Percentiles rank a stretch among this genome's conserved stretches.
Conservation (phyloP, 2,113 vertebrate genomes). For the Ascaphus truei region DNA sequence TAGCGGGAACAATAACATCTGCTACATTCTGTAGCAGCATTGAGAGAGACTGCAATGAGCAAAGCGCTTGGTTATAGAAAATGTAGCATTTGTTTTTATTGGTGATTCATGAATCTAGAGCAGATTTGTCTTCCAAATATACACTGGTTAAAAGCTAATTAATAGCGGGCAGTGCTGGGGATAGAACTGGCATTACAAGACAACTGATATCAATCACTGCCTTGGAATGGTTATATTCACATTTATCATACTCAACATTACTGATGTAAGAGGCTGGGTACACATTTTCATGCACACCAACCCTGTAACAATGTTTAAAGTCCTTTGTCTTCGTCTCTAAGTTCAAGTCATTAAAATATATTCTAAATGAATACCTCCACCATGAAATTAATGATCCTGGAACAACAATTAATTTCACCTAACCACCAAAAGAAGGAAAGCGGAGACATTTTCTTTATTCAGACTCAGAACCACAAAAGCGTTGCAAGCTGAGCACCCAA, state of each 20-base stretch:
- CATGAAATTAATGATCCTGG: too few species aligned
- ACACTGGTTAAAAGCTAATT: conserved; percentile 16
- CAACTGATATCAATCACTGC: conserved; percentile 14
- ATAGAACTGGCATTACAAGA: neutral
- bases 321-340: neutral
- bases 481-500: too few species aligned
- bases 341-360: neutral
- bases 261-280: neutral
- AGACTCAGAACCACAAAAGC: too few species aligned
- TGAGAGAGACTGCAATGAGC: too few species aligned
- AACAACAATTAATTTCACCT: too few species aligned
- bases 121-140: neutral
- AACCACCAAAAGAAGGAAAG: too few species aligned
- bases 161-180: neutral
- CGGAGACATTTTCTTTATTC: too few species aligned
- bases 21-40: too few species aligned
- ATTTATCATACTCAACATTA: conserved; percentile 18
- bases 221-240: neutral
- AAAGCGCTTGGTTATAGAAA: neutral
- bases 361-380: too few species aligned
- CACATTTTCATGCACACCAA: neutral
- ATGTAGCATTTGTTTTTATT: neutral
- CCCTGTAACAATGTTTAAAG: neutral
- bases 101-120: neutral
- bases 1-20: too few species aligned